These are phyloP conservation scores for Mionectes macconnelli DNA, from an alignment of 2,113 vertebrate genomes.

Conservation along the genomic window DNA sequence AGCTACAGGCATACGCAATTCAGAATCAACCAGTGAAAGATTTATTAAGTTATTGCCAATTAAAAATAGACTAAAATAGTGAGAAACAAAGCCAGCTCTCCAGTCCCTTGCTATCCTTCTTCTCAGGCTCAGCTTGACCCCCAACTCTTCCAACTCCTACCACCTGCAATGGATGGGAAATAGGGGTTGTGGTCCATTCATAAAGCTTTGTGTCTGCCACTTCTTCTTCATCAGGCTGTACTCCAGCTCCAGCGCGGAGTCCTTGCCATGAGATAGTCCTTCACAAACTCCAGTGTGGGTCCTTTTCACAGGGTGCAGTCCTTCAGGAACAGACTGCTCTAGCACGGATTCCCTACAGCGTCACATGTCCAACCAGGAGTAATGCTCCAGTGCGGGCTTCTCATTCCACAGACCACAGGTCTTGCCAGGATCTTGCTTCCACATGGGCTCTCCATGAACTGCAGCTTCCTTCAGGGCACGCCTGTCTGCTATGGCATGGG, in stretches of 20 bases:
- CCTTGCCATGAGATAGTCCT: background rate
- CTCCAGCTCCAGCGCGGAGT: background rate
- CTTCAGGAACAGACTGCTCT: background rate
- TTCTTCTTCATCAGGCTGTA: background rate
- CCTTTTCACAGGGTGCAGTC: background rate
- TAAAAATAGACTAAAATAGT: background rate
- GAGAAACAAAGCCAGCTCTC: background rate
- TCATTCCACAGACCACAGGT: background rate
- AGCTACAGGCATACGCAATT: background rate
- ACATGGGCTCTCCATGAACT: background rate
- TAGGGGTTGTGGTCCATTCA: background rate
- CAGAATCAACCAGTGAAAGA: background rate
- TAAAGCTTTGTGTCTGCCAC: fast-evolving
- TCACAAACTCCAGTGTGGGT: background rate
- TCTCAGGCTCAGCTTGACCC: background rate
- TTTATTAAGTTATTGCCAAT: background rate
- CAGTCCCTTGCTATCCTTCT: fast-evolving
- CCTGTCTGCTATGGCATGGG: background rate
- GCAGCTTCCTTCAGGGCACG: background rate
- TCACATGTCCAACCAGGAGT: background rate
- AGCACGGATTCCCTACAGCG: background rate
- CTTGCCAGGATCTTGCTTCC: background rate
- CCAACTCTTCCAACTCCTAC: background rate
- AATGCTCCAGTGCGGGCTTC: background rate
- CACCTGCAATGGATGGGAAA: background rate